phyloP scores from a whole-genome alignment of 2,888 invertebrate genomes.

The Tiliacea aurago region DNA sequence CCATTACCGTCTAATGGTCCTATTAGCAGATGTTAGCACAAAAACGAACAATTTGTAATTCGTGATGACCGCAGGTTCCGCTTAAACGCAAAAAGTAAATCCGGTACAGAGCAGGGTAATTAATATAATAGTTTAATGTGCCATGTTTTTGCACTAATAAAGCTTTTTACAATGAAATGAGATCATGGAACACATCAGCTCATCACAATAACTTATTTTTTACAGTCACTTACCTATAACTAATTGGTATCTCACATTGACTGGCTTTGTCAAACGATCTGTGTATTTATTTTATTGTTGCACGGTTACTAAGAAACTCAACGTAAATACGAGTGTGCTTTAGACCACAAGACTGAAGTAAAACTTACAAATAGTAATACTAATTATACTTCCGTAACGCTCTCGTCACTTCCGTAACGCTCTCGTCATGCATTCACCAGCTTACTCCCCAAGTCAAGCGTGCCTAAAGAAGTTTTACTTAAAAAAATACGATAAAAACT shows the following conservation, averaged over 20 bases:
- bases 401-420: no score
- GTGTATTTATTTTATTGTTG: background rate
- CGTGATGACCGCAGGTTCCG: slow-evolving; percentile 68
- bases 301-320: background rate
- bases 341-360: no score
- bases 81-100: slow-evolving; percentile 77
- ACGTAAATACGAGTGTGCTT: no score
- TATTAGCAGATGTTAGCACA: slow-evolving; percentile 48
- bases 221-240: slow-evolving; percentile 44
- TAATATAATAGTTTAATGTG: slow-evolving; percentile 68
- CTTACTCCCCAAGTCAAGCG: no score
- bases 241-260: slow-evolving; percentile 59
- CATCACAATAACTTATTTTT: slow-evolving; percentile 68
- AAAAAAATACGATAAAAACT: slow-evolving; percentile 6
- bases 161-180: slow-evolving; percentile 81
- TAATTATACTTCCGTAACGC: no score
- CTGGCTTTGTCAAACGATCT: slow-evolving; percentile 19
- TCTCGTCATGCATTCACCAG: no score
- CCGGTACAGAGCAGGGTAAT: slow-evolving; percentile 80
- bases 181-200: slow-evolving; percentile 76
- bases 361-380: no score
- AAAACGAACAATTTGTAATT: slow-evolving; percentile 57
- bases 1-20: slow-evolving; percentile 50
- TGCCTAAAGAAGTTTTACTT: no score
- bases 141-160: slow-evolving; percentile 81